Evolutionary conservation across 2,113 vertebrate species (phyloP).

Genomic region (Rattus rattus): DNA sequence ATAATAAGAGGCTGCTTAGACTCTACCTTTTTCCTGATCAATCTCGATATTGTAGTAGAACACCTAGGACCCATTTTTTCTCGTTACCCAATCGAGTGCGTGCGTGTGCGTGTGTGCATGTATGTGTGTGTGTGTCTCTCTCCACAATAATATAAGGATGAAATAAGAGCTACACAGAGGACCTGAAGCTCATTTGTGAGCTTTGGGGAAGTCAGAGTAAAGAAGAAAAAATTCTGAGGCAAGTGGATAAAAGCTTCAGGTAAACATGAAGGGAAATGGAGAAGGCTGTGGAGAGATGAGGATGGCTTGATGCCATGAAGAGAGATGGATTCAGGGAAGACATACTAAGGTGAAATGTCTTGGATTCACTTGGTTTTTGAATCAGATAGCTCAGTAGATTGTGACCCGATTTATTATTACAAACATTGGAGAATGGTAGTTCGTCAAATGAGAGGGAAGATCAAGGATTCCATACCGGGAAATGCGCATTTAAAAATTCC

Average conservation of each 20-base stretch:
- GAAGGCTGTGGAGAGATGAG: not conserved
- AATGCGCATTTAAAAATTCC: constrained; percentile 33
- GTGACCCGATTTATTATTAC: not conserved
- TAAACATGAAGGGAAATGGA: not conserved
- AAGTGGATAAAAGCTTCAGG: not conserved
- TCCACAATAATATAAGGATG: not conserved
- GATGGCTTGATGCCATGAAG: not conserved
- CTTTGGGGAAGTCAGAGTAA: not conserved
- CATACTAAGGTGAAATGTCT: not conserved
- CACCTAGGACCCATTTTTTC: no score
- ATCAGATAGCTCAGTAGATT: not conserved
- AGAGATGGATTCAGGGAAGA: not conserved
- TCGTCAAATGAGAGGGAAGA: not conserved
- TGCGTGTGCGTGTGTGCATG: no score
- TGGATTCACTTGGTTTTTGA: constrained; percentile 9
- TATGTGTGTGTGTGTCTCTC: no score
- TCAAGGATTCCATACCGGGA: not conserved
- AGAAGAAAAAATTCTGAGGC: not conserved
- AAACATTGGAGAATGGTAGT: not conserved
- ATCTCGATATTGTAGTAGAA: no score
- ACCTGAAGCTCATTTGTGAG: not conserved
- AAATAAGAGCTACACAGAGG: not conserved
- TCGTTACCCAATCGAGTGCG: no score
- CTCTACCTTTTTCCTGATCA: no score
- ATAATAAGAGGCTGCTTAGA: no score